A percentile compares a stretch with the other conserved stretches of the same genome.
phyloP scores from a whole-genome alignment of 64 coral and sea anemone genomes.

The Pocillopora damicornis region DNA sequence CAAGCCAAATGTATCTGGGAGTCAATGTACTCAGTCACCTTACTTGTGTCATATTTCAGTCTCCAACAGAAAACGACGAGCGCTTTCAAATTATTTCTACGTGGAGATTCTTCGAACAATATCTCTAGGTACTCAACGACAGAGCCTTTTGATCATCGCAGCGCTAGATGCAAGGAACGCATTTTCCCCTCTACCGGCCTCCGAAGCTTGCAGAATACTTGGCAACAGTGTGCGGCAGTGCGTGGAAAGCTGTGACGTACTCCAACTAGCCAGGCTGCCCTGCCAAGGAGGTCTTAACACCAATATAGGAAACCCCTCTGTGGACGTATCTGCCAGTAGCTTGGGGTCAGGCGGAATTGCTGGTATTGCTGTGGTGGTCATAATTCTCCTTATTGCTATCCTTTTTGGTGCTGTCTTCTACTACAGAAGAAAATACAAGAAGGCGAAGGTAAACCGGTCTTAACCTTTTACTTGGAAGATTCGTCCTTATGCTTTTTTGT shows the following conservation, averaged over 20 bases:
- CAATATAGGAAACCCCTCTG: not conserved
- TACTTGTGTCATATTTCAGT: not conserved
- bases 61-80: conserved; percentile 27
- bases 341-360: conserved; percentile 45
- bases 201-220: conserved; percentile 55
- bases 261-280: conserved; percentile 3
- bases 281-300: conserved; percentile 30
- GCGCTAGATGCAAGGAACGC: conserved; percentile 58
- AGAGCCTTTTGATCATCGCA: conserved; percentile 45
- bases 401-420: conserved; percentile 66
- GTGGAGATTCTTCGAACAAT: conserved; percentile 55
- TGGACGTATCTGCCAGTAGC: not conserved
- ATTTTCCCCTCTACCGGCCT: conserved; percentile 45
- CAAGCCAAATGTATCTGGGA: not conserved
- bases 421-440: conserved; percentile 79
- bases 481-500: too few species aligned
- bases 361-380: conserved; percentile 46
- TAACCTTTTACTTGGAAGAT: too few species aligned
- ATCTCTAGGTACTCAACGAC: not conserved
- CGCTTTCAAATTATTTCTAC: conserved; percentile 56
- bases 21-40: not conserved
- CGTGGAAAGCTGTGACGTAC: conserved; percentile 36
- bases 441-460: conserved; percentile 36
- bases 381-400: conserved; percentile 47
- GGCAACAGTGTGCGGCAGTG: conserved; percentile 29